Evolutionary conservation across 1,140 invertebrate species (phyloP).

Genomic region (Cataglyphis hispanica): DNA sequence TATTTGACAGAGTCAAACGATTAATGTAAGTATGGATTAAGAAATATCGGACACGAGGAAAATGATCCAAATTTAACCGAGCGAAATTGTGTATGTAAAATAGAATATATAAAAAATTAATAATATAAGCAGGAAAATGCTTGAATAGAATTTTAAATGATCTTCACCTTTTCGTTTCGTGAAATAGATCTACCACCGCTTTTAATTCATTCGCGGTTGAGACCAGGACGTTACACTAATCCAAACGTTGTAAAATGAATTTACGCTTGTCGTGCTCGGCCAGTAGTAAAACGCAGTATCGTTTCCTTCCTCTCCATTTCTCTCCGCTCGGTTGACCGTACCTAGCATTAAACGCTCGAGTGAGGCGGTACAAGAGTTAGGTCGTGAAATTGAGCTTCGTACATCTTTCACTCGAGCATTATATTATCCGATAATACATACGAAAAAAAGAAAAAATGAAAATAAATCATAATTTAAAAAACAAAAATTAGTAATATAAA

Average conservation of each 20-base stretch:
- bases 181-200: background rate
- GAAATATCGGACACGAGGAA: background rate
- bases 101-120: background rate
- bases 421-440: background rate
- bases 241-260: slow-evolving; percentile 66
- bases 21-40: slow-evolving; percentile 9
- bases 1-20: too few species aligned
- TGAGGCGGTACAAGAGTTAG: slow-evolving; percentile 18
- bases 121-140: background rate
- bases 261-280: slow-evolving; percentile 65
- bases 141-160: background rate
- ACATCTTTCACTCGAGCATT: slow-evolving; percentile 1
- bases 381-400: background rate
- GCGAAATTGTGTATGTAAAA: background rate
- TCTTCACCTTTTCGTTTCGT: slow-evolving; percentile 4
- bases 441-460: background rate
- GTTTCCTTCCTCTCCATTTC: slow-evolving; percentile 60
- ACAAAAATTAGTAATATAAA: too few species aligned
- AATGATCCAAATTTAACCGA: background rate
- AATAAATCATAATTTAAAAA: background rate
- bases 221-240: slow-evolving; percentile 31
- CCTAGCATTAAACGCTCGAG: slow-evolving; percentile 40
- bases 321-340: slow-evolving; percentile 57
- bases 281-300: slow-evolving; percentile 62
- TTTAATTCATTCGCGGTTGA: background rate